phyloP scores from a whole-genome alignment of 2,113 vertebrate genomes.

The Salminus brasiliensis region DNA sequence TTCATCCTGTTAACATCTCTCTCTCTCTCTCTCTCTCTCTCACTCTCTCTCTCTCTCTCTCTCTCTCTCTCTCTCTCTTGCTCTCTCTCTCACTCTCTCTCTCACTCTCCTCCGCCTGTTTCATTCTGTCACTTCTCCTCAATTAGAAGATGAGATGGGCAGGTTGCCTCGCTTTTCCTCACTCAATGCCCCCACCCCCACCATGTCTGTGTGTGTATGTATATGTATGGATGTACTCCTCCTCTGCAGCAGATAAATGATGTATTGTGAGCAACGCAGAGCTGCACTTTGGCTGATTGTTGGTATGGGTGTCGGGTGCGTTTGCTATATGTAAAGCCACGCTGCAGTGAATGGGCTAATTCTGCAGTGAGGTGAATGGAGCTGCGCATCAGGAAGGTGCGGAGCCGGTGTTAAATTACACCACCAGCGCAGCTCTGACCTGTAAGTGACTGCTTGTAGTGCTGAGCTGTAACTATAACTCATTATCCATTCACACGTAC shows the following conservation, averaged over 20 bases:
- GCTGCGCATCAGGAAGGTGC: neutral
- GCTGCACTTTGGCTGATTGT: neutral
- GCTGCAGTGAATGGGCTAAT: conserved; percentile 11
- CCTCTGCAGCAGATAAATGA: conserved; percentile 4
- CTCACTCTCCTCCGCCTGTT: neutral
- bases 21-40: conserved; percentile 50
- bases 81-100: neutral
- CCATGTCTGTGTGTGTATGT: neutral
- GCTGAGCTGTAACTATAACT: neutral
- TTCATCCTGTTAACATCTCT: neutral
- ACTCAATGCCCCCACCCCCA: neutral
- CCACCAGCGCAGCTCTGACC: neutral
- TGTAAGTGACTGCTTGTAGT: neutral
- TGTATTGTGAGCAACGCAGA: neutral
- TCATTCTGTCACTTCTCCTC: conserved; percentile 17
- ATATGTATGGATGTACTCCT: neutral
- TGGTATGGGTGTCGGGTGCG: conserved; percentile 11
- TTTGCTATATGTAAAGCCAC: conserved; percentile 19
- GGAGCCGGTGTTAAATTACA: neutral
- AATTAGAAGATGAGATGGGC: conserved; percentile 30
- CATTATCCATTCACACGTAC: conserved; percentile 8
- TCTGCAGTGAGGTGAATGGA: neutral
- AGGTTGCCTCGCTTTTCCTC: neutral
- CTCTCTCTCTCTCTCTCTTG: neutral
- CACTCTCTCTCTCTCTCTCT: conserved; percentile 38